These are phyloP conservation scores for Gobio gobio DNA, from an alignment of 2,113 vertebrate species.

Conservation along the genomic window DNA sequence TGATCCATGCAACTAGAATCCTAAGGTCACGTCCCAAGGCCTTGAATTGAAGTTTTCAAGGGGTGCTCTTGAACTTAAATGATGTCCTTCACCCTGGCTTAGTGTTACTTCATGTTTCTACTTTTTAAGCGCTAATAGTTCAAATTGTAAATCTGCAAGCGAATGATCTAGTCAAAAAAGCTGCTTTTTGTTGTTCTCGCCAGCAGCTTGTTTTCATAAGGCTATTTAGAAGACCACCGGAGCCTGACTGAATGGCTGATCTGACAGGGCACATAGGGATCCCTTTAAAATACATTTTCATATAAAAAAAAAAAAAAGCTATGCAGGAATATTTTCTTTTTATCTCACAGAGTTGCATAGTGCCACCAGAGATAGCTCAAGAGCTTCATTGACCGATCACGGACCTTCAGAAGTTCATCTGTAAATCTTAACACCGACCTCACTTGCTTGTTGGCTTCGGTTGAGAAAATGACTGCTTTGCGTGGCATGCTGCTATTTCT, in stretches of 20 bases:
- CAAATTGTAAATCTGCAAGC: slow-evolving; percentile 26
- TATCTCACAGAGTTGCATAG: slow-evolving; percentile 34
- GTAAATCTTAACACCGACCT: slow-evolving; percentile 26
- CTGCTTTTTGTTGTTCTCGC: slow-evolving; percentile 34
- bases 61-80: slow-evolving; percentile 52
- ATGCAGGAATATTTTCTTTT: slow-evolving; percentile 52
- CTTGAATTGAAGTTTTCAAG: slow-evolving; percentile 32
- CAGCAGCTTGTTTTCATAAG: slow-evolving; percentile 43
- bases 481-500: slow-evolving; percentile 60
- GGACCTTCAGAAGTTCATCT: slow-evolving; percentile 23
- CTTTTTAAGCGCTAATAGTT: slow-evolving; percentile 18
- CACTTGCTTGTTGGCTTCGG: slow-evolving; percentile 27
- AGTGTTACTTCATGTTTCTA: slow-evolving; percentile 22
- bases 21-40: neutral
- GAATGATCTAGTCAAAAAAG: slow-evolving; percentile 36
- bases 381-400: slow-evolving; percentile 2
- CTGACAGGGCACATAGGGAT: slow-evolving; percentile 46
- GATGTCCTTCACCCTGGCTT: slow-evolving; percentile 51
- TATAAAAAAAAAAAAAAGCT: slow-evolving; percentile 40
- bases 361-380: slow-evolving; percentile 35
- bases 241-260: slow-evolving; percentile 47
- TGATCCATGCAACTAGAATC: neutral
- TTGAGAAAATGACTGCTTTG: slow-evolving; percentile 43
- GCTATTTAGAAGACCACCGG: slow-evolving; percentile 24
- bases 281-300: slow-evolving; percentile 59